Evolutionary conservation across 92 coral and sea anemone species (phyloP), one percentile per base, ranked within the genome.

Genomic region (Epizoanthus fatuus): DNA sequence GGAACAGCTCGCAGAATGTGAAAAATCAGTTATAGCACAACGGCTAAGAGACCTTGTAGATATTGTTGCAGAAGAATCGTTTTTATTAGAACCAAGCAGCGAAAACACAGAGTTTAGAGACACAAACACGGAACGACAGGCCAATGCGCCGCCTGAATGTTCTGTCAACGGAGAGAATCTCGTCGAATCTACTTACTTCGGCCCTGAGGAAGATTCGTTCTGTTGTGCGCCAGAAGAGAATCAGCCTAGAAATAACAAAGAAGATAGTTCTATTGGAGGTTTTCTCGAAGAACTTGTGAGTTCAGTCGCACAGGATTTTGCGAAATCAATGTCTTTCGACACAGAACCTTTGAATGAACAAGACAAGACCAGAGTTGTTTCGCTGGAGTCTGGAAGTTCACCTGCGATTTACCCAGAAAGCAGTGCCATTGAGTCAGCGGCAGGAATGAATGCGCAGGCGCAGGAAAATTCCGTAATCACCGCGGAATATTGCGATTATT

Each of bases 41-140:
- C 58, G 82, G 82, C 82, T 77, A 12, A 69, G 63, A 42, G 70
- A 77, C 32, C 82, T 77, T 4, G 20, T 64, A 42, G 82, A 77
- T 11, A 60, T 6, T 44, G 58, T 77, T 40, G 45, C 70, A 19
- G 69, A 51, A 44, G 22, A 45, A 39, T 58, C n/a, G 25, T 20
- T 51, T 20, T 77, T 19, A 4, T 10, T 40, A 39, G 47, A n/a
- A 15, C 22, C 56, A 1, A 45, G 42, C 11, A 76, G 13, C 29
- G 38, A 40, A 60, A 17, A 3, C 12, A 39, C 42, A 12, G 55
- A 76, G 12, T 7, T 39, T 11, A 4, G 25, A n/a, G n/a, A 58
- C 19, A n/a, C 20, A n/a, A 47, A 44, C 7, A 44, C 49, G 8
- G 49, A 44, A 9, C 49, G 1, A 44, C 49, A 44, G 49, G 49